These are phyloP conservation scores for Acrossocheilus wenchowensis DNA, from an alignment of 2,797 vertebrate species.

Conservation along the genomic window DNA sequence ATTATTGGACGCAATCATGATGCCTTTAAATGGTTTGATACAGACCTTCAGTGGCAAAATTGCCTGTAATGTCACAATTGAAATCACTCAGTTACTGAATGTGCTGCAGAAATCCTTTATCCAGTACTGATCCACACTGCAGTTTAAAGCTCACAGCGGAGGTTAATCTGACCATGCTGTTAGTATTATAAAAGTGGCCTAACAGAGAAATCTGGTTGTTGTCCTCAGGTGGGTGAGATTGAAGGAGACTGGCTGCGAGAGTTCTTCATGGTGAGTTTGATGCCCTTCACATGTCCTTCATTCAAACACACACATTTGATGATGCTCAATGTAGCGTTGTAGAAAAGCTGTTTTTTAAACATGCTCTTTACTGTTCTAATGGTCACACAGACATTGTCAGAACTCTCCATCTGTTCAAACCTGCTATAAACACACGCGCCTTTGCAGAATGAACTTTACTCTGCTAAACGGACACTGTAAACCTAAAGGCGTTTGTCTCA, in stretches of 20 bases:
- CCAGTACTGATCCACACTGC: neutral
- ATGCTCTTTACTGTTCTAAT: neutral
- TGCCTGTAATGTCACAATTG: neutral
- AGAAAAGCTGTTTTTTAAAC: neutral
- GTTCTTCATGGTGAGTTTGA: slow-evolving; percentile 76
- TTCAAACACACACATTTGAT: neutral
- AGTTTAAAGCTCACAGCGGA: neutral
- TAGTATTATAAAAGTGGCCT: slow-evolving; percentile 19
- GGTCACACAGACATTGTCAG: neutral
- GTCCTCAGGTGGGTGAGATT: slow-evolving; percentile 78
- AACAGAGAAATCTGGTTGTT: slow-evolving; percentile 26
- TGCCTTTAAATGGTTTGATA: neutral
- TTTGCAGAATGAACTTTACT: slow-evolving; percentile 36
- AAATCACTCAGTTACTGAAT: neutral
- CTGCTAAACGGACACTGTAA: neutral
- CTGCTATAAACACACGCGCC: neutral
- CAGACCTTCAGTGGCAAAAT: neutral
- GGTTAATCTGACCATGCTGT: slow-evolving; percentile 11
- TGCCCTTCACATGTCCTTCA: neutral
- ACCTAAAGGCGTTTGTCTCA: slow-evolving; percentile 23
- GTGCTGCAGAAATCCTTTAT: neutral
- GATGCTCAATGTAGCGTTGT: neutral
- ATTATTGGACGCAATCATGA: neutral
- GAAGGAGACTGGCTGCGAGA: slow-evolving; percentile 83
- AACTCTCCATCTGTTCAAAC: slow-evolving; percentile 24